phyloP scores from a whole-genome alignment of 2,888 invertebrate genomes.

The Leptinotarsa juncta region DNA sequence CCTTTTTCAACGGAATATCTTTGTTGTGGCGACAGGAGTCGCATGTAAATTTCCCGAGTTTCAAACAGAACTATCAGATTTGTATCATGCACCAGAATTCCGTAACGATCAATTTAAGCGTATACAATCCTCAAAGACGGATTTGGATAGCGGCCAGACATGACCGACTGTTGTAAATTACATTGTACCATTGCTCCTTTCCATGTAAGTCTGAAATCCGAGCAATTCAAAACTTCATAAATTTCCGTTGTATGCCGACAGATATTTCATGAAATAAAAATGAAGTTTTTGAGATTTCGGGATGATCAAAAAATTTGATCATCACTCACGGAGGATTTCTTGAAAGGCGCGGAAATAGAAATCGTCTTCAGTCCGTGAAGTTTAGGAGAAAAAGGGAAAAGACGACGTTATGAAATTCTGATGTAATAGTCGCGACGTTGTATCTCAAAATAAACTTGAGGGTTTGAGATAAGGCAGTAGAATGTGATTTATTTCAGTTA shows the following conservation, averaged over 20 bases:
- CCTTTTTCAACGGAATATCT: neutral
- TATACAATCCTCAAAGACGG: neutral
- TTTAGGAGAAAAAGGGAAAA: constrained; percentile 14
- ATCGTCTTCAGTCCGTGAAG: constrained; percentile 12
- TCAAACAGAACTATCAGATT: constrained; percentile 2
- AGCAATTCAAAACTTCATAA: constrained; percentile 2
- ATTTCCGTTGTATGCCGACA: constrained; percentile 13
- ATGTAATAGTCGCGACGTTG: constrained; percentile 21
- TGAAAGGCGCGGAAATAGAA: constrained; percentile 8
- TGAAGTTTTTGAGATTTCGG: constrained; percentile 4
- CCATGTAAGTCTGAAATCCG: constrained; percentile 15
- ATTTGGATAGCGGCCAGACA: constrained; percentile 12
- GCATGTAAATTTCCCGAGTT: neutral
- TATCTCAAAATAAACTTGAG: constrained; percentile 11
- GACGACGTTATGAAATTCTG: constrained; percentile 16
- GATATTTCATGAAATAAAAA: constrained; percentile 17
- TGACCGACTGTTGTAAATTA: neutral
- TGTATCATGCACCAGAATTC: constrained; percentile 14
- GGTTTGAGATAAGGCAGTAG: neutral
- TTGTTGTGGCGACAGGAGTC: neutral
- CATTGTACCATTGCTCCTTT: constrained; percentile 6
- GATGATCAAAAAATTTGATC: constrained; percentile 10
- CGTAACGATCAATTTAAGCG: neutral
- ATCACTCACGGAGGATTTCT: constrained; percentile 13
- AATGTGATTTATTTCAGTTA: constrained; percentile 4